Conservation (phyloP, 2,797 vertebrate genomes). For the Eidolon dupreanum region DNA sequence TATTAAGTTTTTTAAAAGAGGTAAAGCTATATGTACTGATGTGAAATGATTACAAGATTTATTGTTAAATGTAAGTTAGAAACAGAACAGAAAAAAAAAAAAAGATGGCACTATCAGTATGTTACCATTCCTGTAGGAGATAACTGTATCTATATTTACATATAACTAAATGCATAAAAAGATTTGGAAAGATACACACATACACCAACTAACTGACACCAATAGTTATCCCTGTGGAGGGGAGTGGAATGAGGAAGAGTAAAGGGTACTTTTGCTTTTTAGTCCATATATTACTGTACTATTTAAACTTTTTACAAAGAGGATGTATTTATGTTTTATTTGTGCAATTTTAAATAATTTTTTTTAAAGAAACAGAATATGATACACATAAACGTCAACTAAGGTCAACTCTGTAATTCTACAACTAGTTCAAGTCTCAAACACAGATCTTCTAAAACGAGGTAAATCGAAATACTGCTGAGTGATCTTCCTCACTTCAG, state of each 20-base stretch:
- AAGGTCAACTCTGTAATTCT: constrained; percentile 21
- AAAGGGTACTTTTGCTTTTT: not conserved
- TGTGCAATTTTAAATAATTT: not conserved
- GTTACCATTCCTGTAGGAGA: not conserved
- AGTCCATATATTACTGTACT: not conserved
- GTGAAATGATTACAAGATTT: not conserved
- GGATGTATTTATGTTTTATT: not conserved
- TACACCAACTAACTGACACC: not conserved
- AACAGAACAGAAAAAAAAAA: not conserved
- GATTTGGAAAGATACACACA: not conserved
- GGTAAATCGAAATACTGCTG: not conserved
- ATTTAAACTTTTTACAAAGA: not conserved
- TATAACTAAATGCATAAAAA: not conserved
- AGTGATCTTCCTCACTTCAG: not conserved
- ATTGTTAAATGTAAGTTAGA: not conserved
- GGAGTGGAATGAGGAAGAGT: not conserved
- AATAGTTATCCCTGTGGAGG: not conserved
- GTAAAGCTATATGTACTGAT: not conserved
- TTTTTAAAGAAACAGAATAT: not conserved
- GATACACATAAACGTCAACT: not conserved
- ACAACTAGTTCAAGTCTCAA: not conserved
- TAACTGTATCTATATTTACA: not conserved
- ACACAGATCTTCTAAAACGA: not conserved
- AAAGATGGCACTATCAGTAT: not conserved
- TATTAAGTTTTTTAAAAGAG: not conserved